Percentiles rank a stretch among this genome's conserved stretches.
Evolutionary conservation across 2,888 invertebrate genomes (phyloP).

Genomic region (Odontocolon sp.): DNA sequence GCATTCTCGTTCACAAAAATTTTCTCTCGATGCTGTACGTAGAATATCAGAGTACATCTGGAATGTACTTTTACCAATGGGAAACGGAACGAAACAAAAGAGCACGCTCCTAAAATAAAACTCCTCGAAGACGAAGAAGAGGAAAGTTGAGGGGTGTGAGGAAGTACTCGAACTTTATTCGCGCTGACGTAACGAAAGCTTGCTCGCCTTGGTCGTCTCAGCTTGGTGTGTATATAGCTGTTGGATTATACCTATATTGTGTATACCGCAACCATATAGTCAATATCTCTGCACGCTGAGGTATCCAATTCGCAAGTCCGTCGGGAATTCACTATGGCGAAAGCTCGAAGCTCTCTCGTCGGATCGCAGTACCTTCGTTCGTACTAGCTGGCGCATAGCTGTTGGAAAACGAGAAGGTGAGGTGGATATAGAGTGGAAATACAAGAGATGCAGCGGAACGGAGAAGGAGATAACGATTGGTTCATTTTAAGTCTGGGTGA

Average conservation of each 20-base stretch:
- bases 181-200: conserved; percentile 44
- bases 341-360: conserved; percentile 1
- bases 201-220: not conserved
- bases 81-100: conserved; percentile 23
- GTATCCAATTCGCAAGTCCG: conserved; percentile 44
- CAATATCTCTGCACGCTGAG: conserved; percentile 29
- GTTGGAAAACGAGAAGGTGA: too few species aligned
- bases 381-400: too few species aligned
- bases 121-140: not conserved
- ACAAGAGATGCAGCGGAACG: not conserved
- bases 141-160: not conserved
- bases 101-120: conserved; percentile 24
- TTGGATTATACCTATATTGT: not conserved
- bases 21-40: not conserved
- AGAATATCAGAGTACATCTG: not conserved
- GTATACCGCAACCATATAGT: not conserved
- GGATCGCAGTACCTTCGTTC: too few species aligned
- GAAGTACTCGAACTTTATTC: conserved; percentile 30
- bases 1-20: conserved; percentile 4
- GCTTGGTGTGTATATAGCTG: not conserved
- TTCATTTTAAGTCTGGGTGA: not conserved
- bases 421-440: too few species aligned
- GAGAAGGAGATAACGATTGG: not conserved
- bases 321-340: conserved; percentile 26
- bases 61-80: not conserved